Base-by-base conservation (phyloP, 1,140 invertebrate species). In the Choristoneura fumiferana region DNA sequence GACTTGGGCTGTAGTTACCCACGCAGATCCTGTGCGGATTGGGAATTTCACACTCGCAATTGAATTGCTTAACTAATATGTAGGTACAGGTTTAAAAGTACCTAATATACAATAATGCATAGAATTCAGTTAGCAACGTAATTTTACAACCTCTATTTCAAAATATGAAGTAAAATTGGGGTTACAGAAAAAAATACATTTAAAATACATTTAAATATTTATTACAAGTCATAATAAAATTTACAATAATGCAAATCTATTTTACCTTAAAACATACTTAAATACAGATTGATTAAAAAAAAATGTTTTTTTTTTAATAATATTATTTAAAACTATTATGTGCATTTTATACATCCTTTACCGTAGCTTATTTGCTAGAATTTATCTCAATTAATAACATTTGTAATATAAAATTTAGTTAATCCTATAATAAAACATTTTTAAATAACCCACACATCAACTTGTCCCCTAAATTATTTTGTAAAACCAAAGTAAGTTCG, bases 191-290 rank as follows among this genome's bases (percentile, higher is more conserved):
- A 43, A 43, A 9, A 45, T 18, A 45, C 17, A 45, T 18, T 10
- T 45, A 13, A 17, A 12, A 13, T 54, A 54, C 22, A 35, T 65
- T 56, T 58, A 71, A 69, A 65, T 74, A 64, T 71, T 71, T 67
- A 67, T 63, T 73, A 73, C 58, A 68, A 65, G 66, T 69, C 60
- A 74, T 74, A 71, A 64, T 71, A 69, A 65, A 68, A 62, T 69
- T 65, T 68, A 73, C 63, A 73, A 70, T 70, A 29, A 69, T 55
- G 18, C 43, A 61, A 58, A 59, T 60, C 53, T 63, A 64, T 64
- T 55, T 49, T 43, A 35, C 35, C 62, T 64, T 60, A 60, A 54
- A 10, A 38, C 58, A 64, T 45, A 57, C 40, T 58, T 63, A 54
- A 64, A 22, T 57, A 57, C 17, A 58, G 29, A 58, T n/a, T 15